Evolutionary conservation across 2,797 vertebrate species (phyloP).

Genomic region (Myoxocephalus aenaeus): DNA sequence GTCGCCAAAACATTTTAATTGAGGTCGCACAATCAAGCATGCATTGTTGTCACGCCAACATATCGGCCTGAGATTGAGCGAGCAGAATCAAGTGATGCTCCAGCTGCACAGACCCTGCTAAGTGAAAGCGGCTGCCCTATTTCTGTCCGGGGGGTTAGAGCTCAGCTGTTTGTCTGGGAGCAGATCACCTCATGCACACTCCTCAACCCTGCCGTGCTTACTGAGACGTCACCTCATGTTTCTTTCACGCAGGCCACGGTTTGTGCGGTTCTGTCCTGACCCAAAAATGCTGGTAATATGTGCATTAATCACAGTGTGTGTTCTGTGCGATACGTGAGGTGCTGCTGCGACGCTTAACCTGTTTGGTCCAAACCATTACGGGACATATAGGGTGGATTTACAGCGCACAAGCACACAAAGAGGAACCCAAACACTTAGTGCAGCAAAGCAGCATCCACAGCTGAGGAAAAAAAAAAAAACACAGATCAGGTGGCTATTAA

Average conservation of each 20-base stretch:
- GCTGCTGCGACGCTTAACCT: conserved; percentile 25
- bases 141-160: conserved; percentile 72
- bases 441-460: conserved; percentile 63
- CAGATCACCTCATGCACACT: conserved; percentile 60
- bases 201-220: conserved; percentile 14
- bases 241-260: conserved; percentile 1
- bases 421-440: conserved; percentile 17
- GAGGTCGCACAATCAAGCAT: conserved; percentile 46
- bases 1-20: conserved; percentile 23
- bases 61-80: conserved; percentile 58
- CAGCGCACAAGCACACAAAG: conserved; percentile 22
- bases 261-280: conserved; percentile 4
- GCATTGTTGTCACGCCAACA: conserved; percentile 50
- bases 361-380: conserved; percentile 5
- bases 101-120: conserved; percentile 58
- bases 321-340: background rate
- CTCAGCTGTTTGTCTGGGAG: conserved; percentile 83
- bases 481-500: conserved; percentile 64
- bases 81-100: conserved; percentile 60
- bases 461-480: conserved; percentile 37
- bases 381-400: conserved; percentile 13
- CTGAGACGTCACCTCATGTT: conserved; percentile 21
- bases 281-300: background rate
- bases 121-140: conserved; percentile 77
- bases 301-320: background rate